A percentile compares a stretch with the other conserved stretches of the same genome.
phyloP scores from a whole-genome alignment of 2,113 vertebrate species.

The Calyptomena viridis region DNA sequence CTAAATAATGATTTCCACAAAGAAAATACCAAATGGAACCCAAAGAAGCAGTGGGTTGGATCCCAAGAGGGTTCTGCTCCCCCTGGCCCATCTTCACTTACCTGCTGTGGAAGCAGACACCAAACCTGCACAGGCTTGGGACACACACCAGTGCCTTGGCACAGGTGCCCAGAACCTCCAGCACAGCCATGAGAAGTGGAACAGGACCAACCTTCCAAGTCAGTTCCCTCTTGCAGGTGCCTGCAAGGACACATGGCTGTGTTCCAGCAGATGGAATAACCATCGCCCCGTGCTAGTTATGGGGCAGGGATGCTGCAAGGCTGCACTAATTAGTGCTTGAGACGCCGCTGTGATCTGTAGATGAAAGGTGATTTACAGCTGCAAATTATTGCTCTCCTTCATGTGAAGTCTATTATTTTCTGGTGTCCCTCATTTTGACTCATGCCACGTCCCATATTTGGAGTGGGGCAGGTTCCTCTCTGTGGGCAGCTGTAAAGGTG shows the following conservation, averaged over 20 bases:
- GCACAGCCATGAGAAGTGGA: not conserved
- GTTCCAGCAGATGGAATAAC: not conserved
- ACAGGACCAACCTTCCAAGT: not conserved
- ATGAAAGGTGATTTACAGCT: slow-evolving; percentile 53
- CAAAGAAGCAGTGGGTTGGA: not conserved
- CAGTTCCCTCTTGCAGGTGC: slow-evolving; percentile 22
- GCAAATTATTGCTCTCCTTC: slow-evolving; percentile 45
- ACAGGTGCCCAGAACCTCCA: not conserved
- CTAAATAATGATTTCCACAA: not conserved
- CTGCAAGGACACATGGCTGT: not conserved
- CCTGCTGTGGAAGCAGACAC: not conserved
- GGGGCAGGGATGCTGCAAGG: slow-evolving; percentile 23
- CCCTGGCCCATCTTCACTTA: not conserved
- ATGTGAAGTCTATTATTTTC: slow-evolving; percentile 45
- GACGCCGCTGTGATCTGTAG: slow-evolving; percentile 47
- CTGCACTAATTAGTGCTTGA: not conserved
- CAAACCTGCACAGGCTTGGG: not conserved
- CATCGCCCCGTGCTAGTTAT: not conserved
- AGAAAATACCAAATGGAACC: not conserved
- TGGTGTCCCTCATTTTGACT: slow-evolving; percentile 35
- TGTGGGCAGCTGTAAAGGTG: not conserved
- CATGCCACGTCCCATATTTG: not conserved
- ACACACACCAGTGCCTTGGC: not conserved
- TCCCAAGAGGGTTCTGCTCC: not conserved
- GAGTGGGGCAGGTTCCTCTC: not conserved